Base-by-base conservation (phyloP, 2,888 invertebrate genomes). In the Emesis russula region DNA sequence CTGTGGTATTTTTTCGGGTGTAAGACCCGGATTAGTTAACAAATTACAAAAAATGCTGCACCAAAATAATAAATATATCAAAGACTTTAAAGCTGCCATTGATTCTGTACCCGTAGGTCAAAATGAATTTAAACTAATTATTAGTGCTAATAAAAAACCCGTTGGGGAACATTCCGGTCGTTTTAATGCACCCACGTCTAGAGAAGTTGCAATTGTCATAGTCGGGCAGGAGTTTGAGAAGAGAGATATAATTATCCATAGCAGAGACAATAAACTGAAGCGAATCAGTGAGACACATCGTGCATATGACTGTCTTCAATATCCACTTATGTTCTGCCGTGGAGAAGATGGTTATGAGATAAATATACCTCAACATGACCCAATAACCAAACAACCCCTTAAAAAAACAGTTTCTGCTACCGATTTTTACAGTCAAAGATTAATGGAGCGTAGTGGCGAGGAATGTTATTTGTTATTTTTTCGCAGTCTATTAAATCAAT, bases 241-340 rank as follows among this genome's bases (percentile, higher is more conserved):
- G n/a, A 48, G 76, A 3, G 94, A 93, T n/a, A 89, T 93, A 0
- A 79, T 93, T 0, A 2, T 94, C 0, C 88, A 73, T 11, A 41
- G 83, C 0, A 48, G 74, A 15, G 87, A 88, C 7, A 38, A 87
- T 31, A 76, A 70, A 0, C 31, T 80, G 6, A 86, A 91, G 66
- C 53, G 88, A 0, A 88, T 94, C 38, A 73, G 2, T 7, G 93
- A 93, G 75, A 91, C 87, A 0, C 93, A 94, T 38, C 33, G 91
- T 0, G 63, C 87, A 1, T 94, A 94, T 41, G 94, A 94, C 48
- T 74, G 86, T 1, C 58, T 94, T 13, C 93, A 95, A 71, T 94
- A 94, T 79, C 92, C 94, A 0, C 38, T 93, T 5, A 92, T 95
- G 7, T 93, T 77, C 38, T 66, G 41, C n/a, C 77, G 31, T 2